Conservation (phyloP, 2,888 invertebrate genomes). For the Lamellibrachia columna region DNA sequence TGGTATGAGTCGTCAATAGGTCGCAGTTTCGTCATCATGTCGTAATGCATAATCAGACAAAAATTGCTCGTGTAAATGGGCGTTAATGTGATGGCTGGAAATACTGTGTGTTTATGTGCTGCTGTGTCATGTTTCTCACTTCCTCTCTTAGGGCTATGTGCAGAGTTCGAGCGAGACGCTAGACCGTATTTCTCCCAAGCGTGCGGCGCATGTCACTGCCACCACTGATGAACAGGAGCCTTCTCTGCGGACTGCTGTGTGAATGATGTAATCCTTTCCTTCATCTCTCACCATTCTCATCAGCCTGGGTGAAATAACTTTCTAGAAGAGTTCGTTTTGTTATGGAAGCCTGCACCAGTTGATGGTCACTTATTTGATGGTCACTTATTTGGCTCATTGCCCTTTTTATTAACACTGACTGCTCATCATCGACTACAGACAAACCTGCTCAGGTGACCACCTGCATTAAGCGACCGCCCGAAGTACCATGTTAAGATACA, state of each 20-base stretch:
- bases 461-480: too few species aligned
- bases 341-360: background rate
- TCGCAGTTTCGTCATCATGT: too few species aligned
- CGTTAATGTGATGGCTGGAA: background rate
- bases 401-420: too few species aligned
- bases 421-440: too few species aligned
- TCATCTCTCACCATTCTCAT: background rate
- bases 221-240: background rate
- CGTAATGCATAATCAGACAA: too few species aligned
- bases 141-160: background rate
- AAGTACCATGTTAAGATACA: too few species aligned
- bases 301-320: constrained; percentile 1
- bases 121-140: background rate
- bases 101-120: background rate
- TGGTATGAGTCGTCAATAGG: too few species aligned
- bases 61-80: background rate
- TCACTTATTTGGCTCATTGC: too few species aligned
- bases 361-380: too few species aligned
- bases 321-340: background rate
- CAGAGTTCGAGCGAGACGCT: background rate
- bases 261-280: background rate
- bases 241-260: background rate
- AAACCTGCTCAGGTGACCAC: too few species aligned
- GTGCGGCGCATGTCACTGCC: background rate
- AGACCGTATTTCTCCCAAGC: background rate